Evolutionary conservation across 2,113 vertebrate species (phyloP), one percentile per base, ranked within the genome.

Genomic region (Hydrochoerus hydrochaeris): DNA sequence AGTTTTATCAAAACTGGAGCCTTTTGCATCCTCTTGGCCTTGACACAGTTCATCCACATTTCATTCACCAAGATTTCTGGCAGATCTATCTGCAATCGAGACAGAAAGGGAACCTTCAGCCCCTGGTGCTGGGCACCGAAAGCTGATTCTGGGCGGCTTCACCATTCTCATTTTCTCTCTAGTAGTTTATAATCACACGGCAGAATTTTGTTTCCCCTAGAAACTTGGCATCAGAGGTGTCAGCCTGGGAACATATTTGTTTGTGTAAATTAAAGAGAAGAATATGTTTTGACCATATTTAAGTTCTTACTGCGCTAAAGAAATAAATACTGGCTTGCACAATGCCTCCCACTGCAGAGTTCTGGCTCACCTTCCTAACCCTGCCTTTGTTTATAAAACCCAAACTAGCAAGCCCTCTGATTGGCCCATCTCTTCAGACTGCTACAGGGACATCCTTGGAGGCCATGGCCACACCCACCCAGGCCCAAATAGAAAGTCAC

Each of bases 231-330:
- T 44, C 22, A 19, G 67, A 95, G 44, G 92, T 95, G 96, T 97
- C 96, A 98, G 98, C 93, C 96, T 69, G 86, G 88, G 91, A 98
- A 96, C 97, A 97, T 98, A 98, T 97, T 92, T 96, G 92, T 97
- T 98, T 97, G 82, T 97, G 88, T 89, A 91, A 87, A 94, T 98
- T 94, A 96, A 95, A 94, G 98, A 96, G 71, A 52, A 95, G 97
- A 98, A 80, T 86, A 96, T 98, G 98, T 97, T 94, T 58, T 97
- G 97, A 86, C 95, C 97, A 97, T 96, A 97, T 98, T 98, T 97
- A 95, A 96, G 71, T 97, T 94, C 94, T 96, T 84, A 69, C 88
- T 11, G 35, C 7, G 41, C 92, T 91, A 24, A 93, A 94, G 92
- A 95, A 97, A 94, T 95, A 97, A 98, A 97, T 88, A 91, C 73